phyloP scores from a whole-genome alignment of 2,888 invertebrate genomes.

The Phortica okadai region DNA sequence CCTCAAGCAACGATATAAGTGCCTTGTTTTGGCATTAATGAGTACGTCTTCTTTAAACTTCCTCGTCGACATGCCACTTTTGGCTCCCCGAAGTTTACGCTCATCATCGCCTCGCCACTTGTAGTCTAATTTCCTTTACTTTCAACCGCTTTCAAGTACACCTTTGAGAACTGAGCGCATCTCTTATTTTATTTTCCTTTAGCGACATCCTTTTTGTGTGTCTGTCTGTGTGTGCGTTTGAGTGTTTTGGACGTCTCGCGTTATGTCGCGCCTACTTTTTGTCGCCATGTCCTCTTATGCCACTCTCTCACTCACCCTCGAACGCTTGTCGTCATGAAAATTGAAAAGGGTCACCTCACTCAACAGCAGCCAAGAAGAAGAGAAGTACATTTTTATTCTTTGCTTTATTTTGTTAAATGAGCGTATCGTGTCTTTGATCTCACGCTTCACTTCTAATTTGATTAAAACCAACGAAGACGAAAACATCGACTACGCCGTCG shows the following conservation, averaged over 20 bases:
- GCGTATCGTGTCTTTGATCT: constrained; percentile 51
- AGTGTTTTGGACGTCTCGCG: constrained; percentile 64
- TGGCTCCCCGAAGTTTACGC: constrained; percentile 33
- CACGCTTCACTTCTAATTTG: constrained; percentile 70
- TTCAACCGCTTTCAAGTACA: constrained; percentile 2
- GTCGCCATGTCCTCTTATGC: constrained; percentile 39
- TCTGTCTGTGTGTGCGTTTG: not conserved
- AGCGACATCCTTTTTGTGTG: not conserved
- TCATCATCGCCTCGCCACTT: not conserved
- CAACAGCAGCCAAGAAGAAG: not conserved
- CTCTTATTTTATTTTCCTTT: not conserved
- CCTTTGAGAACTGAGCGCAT: constrained; percentile 1
- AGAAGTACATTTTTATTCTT: not conserved
- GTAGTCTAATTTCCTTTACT: not conserved
- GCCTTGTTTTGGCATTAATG: constrained; percentile 71
- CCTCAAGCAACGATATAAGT: constrained; percentile 33
- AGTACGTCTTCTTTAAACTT: constrained; percentile 68
- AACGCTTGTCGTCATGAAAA: constrained; percentile 27
- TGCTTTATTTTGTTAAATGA: constrained; percentile 45
- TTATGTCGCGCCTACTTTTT: constrained; percentile 71
- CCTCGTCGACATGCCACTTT: constrained; percentile 66
- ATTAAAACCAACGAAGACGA: constrained; percentile 60
- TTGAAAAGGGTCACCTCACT: constrained; percentile 31
- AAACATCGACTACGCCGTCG: constrained; percentile 39
- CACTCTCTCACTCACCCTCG: constrained; percentile 1